A percentile compares a stretch with the other conserved stretches of the same genome.
Evolutionary conservation across 2,113 vertebrate species (phyloP).

Genomic region (Caranx ignobilis): DNA sequence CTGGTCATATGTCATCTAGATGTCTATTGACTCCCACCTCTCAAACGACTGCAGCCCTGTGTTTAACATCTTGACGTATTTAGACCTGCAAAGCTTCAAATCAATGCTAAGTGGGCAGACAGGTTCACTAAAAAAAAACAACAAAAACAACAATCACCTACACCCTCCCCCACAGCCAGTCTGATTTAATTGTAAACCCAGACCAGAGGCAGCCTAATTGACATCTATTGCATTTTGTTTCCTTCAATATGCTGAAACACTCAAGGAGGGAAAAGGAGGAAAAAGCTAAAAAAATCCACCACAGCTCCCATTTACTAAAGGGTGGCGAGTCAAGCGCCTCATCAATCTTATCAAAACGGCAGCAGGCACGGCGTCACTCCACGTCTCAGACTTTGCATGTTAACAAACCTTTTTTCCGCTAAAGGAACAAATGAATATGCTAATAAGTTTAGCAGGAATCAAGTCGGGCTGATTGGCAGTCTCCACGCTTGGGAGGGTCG

Average conservation of each 20-base stretch:
- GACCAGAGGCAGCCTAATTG: constrained; percentile 30
- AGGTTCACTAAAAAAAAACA: constrained; percentile 13
- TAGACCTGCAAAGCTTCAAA: background rate
- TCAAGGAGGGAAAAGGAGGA: constrained; percentile 19
- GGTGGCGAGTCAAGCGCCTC: constrained; percentile 53
- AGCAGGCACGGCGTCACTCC: constrained; percentile 48
- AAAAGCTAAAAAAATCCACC: constrained; percentile 18
- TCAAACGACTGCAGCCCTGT: background rate
- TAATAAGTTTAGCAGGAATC: constrained; percentile 62
- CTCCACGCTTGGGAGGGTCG: constrained; percentile 64
- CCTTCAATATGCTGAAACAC: constrained; percentile 30
- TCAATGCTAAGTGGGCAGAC: background rate
- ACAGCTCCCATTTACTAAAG: constrained; percentile 31
- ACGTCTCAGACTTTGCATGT: constrained; percentile 60
- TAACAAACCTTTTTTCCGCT: constrained; percentile 61
- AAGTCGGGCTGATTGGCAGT: constrained; percentile 57
- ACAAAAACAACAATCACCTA: constrained; percentile 7
- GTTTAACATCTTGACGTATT: background rate
- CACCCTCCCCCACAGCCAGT: background rate
- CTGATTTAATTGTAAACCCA: constrained; percentile 47
- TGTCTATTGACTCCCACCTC: background rate
- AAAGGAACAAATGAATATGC: constrained; percentile 76
- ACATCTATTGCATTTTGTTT: constrained; percentile 29
- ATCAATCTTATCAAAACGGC: constrained; percentile 76
- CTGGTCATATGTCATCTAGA: background rate